Base-by-base conservation (phyloP, 1,140 invertebrate genomes). In the Megathymus violae region DNA sequence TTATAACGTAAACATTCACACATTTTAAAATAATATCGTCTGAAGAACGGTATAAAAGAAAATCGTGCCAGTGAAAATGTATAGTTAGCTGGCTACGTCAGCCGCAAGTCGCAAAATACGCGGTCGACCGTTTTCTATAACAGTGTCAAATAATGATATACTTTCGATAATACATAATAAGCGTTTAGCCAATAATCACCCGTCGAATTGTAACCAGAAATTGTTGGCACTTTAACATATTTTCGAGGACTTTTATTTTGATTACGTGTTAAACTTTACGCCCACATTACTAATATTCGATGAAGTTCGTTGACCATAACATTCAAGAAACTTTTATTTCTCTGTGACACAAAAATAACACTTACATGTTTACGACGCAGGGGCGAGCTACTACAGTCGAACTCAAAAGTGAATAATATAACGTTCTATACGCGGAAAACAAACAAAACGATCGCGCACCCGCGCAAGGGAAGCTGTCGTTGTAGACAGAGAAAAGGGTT, bases 401-500 rank as follows among this genome's bases (percentile, higher is more conserved):
- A 78, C n/a, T n/a, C 69, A 76, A 69, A 75, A 85, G 74, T 80
- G 76, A 72, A 80, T 81, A 78, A 75, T 80, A 15, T 69, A 75
- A 70, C 63, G 62, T 62, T 71, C 62, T 56, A 47, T 56, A 47
- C 62, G 50, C 43, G 50, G 67, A 75, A 80, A 72, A 52, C 70
- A 81, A 81, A 62, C 19, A 65, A 78, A 82, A 80, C 65, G 52
- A 65, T 74, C 58, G 70, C 73, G 73, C 69, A 80, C 78, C 78
- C 71, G 84, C 69, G 83, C 71, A 89, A 85, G 76, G 75, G 69
- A 80, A 76, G 83, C 88, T 90, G 88, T 81, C 88, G 82, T 83
- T 58, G 46, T 77, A 84, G 88, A 90, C 88, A 90, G 88, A 76
- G 61, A 74, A 59, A 47, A 66, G 78, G 66, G 62, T 84, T 87